Evolutionary conservation across 2,888 invertebrate species (phyloP), one percentile per base, ranked within the genome.

Genomic region (Amphipoea oculea): DNA sequence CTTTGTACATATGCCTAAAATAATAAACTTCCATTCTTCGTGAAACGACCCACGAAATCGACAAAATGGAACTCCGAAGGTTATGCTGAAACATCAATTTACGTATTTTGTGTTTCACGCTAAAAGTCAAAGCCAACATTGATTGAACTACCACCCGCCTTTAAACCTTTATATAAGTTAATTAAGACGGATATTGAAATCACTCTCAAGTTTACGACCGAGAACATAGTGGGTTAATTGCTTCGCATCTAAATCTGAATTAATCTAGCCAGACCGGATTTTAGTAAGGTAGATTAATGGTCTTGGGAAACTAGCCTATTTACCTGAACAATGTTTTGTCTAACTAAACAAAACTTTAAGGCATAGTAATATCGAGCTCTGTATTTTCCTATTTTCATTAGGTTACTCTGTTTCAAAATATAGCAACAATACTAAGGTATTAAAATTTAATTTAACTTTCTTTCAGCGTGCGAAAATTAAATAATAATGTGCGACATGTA

Each of bases 161-260:
- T 45, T 29, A 71, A 83, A 68, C 48, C 63, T 60, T 79, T 42
- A 54, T 42, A 45, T 57, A 63, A 68, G 51, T 74, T 42, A 62
- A 72, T 54, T 73, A 63, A 51, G 74, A 82, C n/a, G 42, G 63
- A 79, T 74, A 45, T 45, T 12, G 3, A 45, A 45, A 45, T 45
- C 42, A 70, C 67, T 62, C 45, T 51, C 20, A 68, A 74, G 54
- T 79, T 80, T 62, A 74, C 69, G 62, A 73, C 54, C 23, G 69
- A 65, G 72, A 78, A 75, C 72, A 77, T 65, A 65, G 65, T 54
- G 65, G 68, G 74, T 73, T 84, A 81, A 84, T 84, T 84, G 78
- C 65, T 78, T 81, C 42, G 60, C 77, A 68, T 83, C 66, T 65
- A 70, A 75, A 75, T 71, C 48, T 71, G 63, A 51, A 80, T 70